Evolutionary conservation across 2,888 invertebrate genomes (phyloP), one percentile per base, ranked within the genome.

Genomic region (Papilio demoleus): DNA sequence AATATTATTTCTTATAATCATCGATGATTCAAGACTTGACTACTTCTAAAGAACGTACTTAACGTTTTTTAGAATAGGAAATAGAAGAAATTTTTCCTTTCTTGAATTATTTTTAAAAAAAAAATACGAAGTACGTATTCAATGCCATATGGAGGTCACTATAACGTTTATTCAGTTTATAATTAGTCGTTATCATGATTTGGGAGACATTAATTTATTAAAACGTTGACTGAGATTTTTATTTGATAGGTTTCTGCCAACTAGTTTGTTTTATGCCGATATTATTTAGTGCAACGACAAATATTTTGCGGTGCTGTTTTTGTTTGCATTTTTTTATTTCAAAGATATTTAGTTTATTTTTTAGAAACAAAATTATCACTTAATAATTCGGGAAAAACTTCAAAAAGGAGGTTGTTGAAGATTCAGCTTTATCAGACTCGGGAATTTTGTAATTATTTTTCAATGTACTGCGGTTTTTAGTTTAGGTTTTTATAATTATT

Each of bases 241-340:
- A n/a, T 65, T 69, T 42, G 68, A 69, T 65, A 69, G 64, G 42
- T 61, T 65, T 53, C 53, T 69, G 68, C 65, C 68, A 69, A 69
- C 68, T 69, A 65, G 65, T 42, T 69, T 65, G 65, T 65, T 63
- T 40, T 59, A 38, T n/a, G 24, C 19, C 53, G 19, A 50, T 61
- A 60, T 69, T 42, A n/a, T 61, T 24, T 14, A 59, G 59, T 53
- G 24, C 53, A 34, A 53, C 59, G 22, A 27, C 60, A 47, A 59
- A 65, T 53, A 69, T n/a, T 69, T 65, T 65, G 42, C 31, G 42
- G n/a, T 53, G n/a, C n/a, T n/a, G n/a, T n/a, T n/a, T n/a, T n/a
- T n/a, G n/a, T n/a, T n/a, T n/a, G 53, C 24, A 65, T 60, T 53
- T 42, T 60, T 60, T 42, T 27, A 50, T 17, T 63, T 42, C 40